Percentiles rank a stretch among this genome's conserved stretches.
Evolutionary conservation across 2,888 invertebrate species (phyloP).

Genomic region (Polyommatus icarus): DNA sequence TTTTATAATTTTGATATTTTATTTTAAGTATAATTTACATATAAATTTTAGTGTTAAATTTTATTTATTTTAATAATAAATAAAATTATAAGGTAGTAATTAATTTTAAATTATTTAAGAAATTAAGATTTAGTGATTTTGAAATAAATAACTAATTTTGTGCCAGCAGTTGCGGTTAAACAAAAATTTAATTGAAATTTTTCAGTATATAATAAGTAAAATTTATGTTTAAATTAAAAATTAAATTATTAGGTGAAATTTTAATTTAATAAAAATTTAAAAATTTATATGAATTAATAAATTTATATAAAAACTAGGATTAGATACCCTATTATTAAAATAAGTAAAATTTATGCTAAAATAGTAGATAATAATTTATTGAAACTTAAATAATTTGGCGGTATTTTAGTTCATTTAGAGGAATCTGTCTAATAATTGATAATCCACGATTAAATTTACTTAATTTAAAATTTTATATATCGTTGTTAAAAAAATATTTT

Average conservation of each 20-base stretch:
- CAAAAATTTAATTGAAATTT: conserved; percentile 81
- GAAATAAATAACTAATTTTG: conserved; percentile 82
- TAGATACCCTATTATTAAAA: conserved; percentile 85
- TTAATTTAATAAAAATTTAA: conserved; percentile 70
- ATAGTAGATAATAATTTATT: conserved; percentile 81
- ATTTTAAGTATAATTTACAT: conserved; percentile 78
- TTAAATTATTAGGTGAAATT: conserved; percentile 81
- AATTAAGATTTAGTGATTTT: conserved; percentile 82
- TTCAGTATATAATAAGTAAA: conserved; percentile 46
- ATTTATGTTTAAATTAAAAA: conserved; percentile 67
- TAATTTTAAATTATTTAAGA: conserved; percentile 75
- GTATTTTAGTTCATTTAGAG: conserved; percentile 86
- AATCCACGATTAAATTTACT: conserved; percentile 81
- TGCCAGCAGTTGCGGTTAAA: conserved; percentile 87
- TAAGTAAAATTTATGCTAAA: conserved; percentile 72
- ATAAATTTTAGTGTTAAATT: conserved; percentile 72
- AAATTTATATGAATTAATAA: conserved; percentile 62
- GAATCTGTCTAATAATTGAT: conserved; percentile 86
- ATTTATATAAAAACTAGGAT: conserved; percentile 81
- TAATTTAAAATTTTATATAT: conserved; percentile 72
- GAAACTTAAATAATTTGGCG: conserved; percentile 85
- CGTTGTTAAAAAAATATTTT: conserved; percentile 75
- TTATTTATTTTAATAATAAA: conserved; percentile 67
- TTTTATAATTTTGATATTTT: conserved; percentile 71
- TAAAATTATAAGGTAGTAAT: conserved; percentile 51